Conservation (phyloP, 2,888 invertebrate species). For the Cheilosia urbana region DNA sequence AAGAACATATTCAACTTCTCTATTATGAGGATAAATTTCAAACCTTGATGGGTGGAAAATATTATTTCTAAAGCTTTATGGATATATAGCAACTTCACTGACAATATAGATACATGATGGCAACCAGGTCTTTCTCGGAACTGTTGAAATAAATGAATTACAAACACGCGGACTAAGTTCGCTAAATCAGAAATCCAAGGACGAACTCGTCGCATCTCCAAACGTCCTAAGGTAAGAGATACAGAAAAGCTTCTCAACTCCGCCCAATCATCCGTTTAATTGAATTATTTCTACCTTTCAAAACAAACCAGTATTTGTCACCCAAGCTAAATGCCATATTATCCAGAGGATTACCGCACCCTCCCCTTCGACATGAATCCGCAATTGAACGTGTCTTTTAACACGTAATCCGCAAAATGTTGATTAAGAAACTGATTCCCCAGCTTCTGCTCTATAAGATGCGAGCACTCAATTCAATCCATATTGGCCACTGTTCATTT, state of each 20-base stretch:
- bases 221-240: too few species aligned
- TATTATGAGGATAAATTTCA: too few species aligned
- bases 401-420: constrained; percentile 48
- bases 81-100: too few species aligned
- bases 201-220: too few species aligned
- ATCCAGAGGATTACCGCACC: constrained; percentile 24
- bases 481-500: neutral
- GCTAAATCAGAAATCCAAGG: too few species aligned
- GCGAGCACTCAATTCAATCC: neutral
- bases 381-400: constrained; percentile 50
- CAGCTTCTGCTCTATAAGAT: neutral
- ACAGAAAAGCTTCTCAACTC: neutral
- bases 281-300: constrained; percentile 43
- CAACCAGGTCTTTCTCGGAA: too few species aligned
- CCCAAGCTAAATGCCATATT: constrained; percentile 45
- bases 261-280: constrained; percentile 2
- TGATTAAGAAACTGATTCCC: constrained; percentile 45
- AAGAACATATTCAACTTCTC: too few species aligned
- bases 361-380: neutral
- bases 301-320: constrained; percentile 25
- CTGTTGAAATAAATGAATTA: too few species aligned
- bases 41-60: too few species aligned
- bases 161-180: too few species aligned
- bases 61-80: too few species aligned
- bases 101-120: too few species aligned